Evolutionary conservation across 2,888 invertebrate genomes (phyloP).

Genomic region (Lordiphosa andalusiaca): DNA sequence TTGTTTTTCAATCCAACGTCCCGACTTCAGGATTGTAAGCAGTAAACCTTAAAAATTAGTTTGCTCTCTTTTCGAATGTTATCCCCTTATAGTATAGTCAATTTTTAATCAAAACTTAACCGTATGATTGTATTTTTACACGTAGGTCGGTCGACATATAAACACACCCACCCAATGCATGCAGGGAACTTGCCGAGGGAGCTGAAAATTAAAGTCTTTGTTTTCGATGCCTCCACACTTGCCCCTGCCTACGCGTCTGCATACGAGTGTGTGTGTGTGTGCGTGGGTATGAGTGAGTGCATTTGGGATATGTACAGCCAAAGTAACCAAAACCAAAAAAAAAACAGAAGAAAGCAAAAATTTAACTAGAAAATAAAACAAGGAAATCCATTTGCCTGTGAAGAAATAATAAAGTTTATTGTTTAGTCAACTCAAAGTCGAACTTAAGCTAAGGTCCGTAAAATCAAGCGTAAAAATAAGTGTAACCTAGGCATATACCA

Average conservation of each 20-base stretch:
- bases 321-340: not conserved
- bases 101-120: no score
- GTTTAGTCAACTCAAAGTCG: slow-evolving; percentile 5
- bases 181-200: no score
- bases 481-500: no score
- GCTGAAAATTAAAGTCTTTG: not conserved
- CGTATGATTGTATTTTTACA: no score
- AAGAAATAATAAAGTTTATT: slow-evolving; percentile 12
- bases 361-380: not conserved
- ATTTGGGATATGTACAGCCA: not conserved
- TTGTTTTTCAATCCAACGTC: no score
- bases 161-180: no score
- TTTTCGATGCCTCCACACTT: not conserved
- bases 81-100: no score
- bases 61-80: no score
- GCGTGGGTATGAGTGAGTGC: not conserved
- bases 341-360: slow-evolving; percentile 2
- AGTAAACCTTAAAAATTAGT: no score
- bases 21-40: no score
- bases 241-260: not conserved
- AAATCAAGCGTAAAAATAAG: slow-evolving; percentile 6
- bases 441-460: slow-evolving; percentile 6
- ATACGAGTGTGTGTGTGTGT: not conserved
- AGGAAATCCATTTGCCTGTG: not conserved
- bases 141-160: no score